A percentile compares a stretch with the other conserved stretches of the same genome.
phyloP scores from a whole-genome alignment of 2,113 vertebrate species.

The Tetrax tetrax region DNA sequence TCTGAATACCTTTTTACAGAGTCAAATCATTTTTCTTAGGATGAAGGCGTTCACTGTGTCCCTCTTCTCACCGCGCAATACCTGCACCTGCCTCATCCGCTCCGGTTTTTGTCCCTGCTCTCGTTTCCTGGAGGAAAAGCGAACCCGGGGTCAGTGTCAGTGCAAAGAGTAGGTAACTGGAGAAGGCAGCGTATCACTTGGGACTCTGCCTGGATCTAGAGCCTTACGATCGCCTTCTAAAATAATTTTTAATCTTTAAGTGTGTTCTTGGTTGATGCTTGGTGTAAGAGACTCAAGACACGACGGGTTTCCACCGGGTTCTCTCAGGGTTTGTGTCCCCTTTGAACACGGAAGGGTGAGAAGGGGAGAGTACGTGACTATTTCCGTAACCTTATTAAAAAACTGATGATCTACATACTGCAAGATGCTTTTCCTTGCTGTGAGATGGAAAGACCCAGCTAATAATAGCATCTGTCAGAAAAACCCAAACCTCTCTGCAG shows the following conservation, averaged over 20 bases:
- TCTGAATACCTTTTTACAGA: not conserved
- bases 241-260: not conserved
- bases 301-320: not conserved
- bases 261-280: not conserved
- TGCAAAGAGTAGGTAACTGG: not conserved
- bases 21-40: not conserved
- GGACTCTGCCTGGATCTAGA: not conserved
- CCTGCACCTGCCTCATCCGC: not conserved
- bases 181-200: not conserved
- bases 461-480: fast-evolving
- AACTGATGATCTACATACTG: fast-evolving
- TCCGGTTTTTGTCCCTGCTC: not conserved
- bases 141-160: fast-evolving
- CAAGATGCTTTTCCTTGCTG: not conserved
- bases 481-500: not conserved
- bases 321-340: not conserved
- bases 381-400: not conserved
- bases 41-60: not conserved
- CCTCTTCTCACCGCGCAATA: not conserved
- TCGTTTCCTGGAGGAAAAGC: not conserved
- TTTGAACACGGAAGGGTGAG: not conserved
- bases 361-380: not conserved
- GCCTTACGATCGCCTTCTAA: not conserved
- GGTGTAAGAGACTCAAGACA: not conserved
- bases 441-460: not conserved